Base-by-base conservation (phyloP, 2,888 invertebrate genomes). In the Laspeyria flexula region DNA sequence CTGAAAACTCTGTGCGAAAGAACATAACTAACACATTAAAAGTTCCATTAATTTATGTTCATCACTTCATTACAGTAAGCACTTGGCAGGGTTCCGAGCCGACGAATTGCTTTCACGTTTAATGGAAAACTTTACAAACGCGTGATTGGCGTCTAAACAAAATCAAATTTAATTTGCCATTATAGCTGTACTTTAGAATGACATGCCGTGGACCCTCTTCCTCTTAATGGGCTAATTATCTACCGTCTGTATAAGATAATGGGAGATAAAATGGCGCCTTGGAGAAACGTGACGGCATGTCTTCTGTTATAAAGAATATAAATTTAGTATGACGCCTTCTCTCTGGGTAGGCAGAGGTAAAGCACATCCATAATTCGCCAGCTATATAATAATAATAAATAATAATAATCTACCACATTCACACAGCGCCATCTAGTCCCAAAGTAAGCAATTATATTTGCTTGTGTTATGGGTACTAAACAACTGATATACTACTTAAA, bases 41-140 rank as follows among this genome's bases (percentile, higher is more conserved):
- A 42, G 16, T 43, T 46, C 41, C 27, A 43, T 42, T 38, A 44
- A 52, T 44, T 52, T 37, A 45, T 41, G 43, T 52, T 46, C 45
- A 49, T 43, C 41, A 11, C 15, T 34, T 42, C 16, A 63, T 62
- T 51, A 50, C 25, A 29, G 15, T 3, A 12, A 21, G 41, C 39
- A 61, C 41, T 63, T 43, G 10, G 31, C 1, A 13, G 53, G 23
- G 35, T 54, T 63, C 40, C 11, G 16, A 25, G 23, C n/a, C 45
- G 55, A 47, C 43, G 56, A 67, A 75, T 73, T 72, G 63, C 57
- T 71, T 66, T 49, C 57, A 51, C 58, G 35, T 51, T 61, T 64
- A 73, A 74, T 71, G 70, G 72, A 71, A 75, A 78, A 77, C 52
- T 74, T 75, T 9, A 41, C 58, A 60, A 65, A 56, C 61, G 50